These are phyloP conservation scores for Bombycilla garrulus DNA, from an alignment of 2,113 vertebrate species.

Conservation along the genomic window DNA sequence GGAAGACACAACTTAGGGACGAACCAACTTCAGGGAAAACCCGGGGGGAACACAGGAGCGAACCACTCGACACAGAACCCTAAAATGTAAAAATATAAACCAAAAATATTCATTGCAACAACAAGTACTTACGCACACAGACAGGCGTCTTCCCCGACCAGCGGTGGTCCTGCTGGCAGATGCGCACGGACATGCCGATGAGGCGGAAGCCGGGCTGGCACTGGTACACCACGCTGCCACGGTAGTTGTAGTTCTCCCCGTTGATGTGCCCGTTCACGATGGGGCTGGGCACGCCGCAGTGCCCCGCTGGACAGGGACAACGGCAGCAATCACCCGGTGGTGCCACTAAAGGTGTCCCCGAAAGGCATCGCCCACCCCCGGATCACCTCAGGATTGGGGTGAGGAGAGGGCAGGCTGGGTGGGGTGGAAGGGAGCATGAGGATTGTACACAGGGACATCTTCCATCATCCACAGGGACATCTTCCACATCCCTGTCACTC, in stretches of 20 bases:
- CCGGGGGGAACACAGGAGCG: too few relatives aligned
- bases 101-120: too few relatives aligned
- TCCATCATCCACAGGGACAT: too few relatives aligned
- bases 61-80: too few relatives aligned
- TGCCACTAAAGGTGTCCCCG: rapidly evolving
- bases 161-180: conserved; percentile 96
- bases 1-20: too few relatives aligned
- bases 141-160: conserved; percentile 95
- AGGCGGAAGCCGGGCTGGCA: conserved; percentile 94
- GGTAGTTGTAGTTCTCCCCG: conserved; percentile 94
- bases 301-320: conserved; percentile 75
- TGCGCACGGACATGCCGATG: conserved; percentile 93
- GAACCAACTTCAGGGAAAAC: too few relatives aligned
- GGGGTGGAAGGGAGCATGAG: rapidly evolving
- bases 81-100: too few relatives aligned
- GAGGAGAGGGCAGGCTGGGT: rapidly evolving
- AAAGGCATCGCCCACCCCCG: rapidly evolving
- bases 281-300: conserved; percentile 90
- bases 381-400: rapidly evolving
- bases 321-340: not conserved
- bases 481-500: not conserved
- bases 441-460: not conserved
- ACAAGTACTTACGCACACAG: conserved; percentile 92
- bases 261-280: conserved; percentile 95
- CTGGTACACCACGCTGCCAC: conserved; percentile 97